Base-by-base conservation (phyloP, 2,888 invertebrate genomes). In the Clistopyga incitator region DNA sequence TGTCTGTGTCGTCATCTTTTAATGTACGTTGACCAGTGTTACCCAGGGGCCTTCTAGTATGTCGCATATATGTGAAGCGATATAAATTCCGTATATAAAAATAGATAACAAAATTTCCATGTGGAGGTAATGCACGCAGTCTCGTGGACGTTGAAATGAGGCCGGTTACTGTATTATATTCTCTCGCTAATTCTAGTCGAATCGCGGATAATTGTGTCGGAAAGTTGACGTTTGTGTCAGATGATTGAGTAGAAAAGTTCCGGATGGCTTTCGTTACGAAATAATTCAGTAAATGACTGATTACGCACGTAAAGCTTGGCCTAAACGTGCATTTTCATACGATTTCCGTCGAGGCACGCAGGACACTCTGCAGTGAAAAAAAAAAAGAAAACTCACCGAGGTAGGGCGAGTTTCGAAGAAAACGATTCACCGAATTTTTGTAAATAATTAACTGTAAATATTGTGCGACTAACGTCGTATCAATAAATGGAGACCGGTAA, bases 121-220 rank as follows among this genome's bases (percentile, higher is more conserved):
- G 54, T 23, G 54, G 54, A n/a, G 4, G 2, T 23, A 23, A 23
- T 25, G 3, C 10, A 25, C 18, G 42, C 6, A 77, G 68, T 47
- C 25, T 34, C 61, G 61, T n/a, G 34, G 18, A 25, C n/a, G 25
- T 34, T 29, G 15, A n/a, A 42, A 64, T 52, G 34, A 52, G 20
- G 15, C 45, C 64, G 64, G n/a, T 64, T 64, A 29, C n/a, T 61
- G 72, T 72, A 20, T 68, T 68, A 52, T 71, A 29, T 72, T 72
- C 59, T 80, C 11, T 42, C 81, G 70, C 70, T 65, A 81, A 81
- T 78, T 84, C 80, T 81, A 84, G 81, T 84, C 81, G 80, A 81
- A 78, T 81, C 84, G 81, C 81, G 78, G 18, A 80, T 70, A 45
- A 72, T 81, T 56, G 78, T 54, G 77, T 81, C 74, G n/a, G 54